Evolutionary conservation across 1,140 invertebrate genomes (phyloP), one percentile per base, ranked within the genome.

Genomic region (Watersipora subatra): DNA sequence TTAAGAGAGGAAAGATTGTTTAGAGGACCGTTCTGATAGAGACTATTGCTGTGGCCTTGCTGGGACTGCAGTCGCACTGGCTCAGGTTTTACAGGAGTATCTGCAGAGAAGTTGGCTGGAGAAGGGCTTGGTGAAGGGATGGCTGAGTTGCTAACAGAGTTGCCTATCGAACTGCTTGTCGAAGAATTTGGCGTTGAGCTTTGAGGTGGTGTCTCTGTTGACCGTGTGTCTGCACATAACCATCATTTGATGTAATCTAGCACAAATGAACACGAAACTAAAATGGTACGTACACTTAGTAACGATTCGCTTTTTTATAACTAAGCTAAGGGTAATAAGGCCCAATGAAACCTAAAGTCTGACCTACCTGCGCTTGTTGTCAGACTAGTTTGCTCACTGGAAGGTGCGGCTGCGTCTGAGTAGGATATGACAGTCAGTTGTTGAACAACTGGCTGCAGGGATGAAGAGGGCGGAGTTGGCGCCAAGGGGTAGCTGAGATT

Each of bases 71-170:
- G 34, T 7, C 34, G 34, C 34, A 46, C 34, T n/a, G 7, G 34
- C n/a, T 46, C 34, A 12, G 58, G 58, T 28, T 59, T 24, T 28
- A 59, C 7, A 7, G 7, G 22, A 28, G 58, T 22, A 12, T 24
- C 58, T 12, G 58, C 17, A 7, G 22, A 12, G 7, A 59, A 12
- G 22, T 7, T 24, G 58, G 58, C 58, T 28, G 58, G 58, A 24
- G 58, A 59, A 12, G 58, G 58, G 22, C 7, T 22, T 12, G 58
- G 58, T 22, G 58, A 59, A 17, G 58, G 58, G 22, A 59, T 59
- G 22, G 58, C 22, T 7, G 58, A 59, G 58, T 59, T 59, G 22
- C 27, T 59, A 7, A 59, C 58, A 24, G 58, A 59, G 58, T 28
- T 59, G 17, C 22, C 58, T 12, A 28, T 25, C 22, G 58, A 59